Base-by-base conservation (phyloP, 2,797 vertebrate genomes). In the Argya squamiceps region DNA sequence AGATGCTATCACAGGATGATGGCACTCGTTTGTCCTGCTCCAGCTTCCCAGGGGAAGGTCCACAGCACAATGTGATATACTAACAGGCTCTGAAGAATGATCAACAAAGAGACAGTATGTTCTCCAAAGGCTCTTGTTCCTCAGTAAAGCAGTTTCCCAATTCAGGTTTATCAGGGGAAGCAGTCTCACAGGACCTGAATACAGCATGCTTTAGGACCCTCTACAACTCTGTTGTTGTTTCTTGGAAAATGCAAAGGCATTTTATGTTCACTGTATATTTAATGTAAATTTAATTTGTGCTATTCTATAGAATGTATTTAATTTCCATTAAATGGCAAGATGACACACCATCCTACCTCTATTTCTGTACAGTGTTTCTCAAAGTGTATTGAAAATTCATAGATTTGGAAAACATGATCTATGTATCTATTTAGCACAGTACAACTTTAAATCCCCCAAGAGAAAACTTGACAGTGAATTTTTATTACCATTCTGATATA, bases 381-480 rank as follows among this genome's bases (percentile, higher is more conserved):
- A 84, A 78, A 87, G 26, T 68, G 10, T 83, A 77, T 70, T 68
- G 71, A 92, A 91, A 87, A 96, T 62, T 62, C 65, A 85, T 26
- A 89, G 37, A 88, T 90, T 88, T 55, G 17, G 47, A 91, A 91
- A 90, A 39, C 34, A 47, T 62, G 74, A 89, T 83, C 34, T 55
- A 76, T 68, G 47, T 75, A 76, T 58, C 47, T 91, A 30, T 89
- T 94, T 91, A 85, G n/a, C 53, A 88, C 24, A 62, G 22, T 49
- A 75, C 19, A 60, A 67, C 56, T 82, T 85, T 55, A 94, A 89
- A 84, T n/a, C n/a, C 49, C 44, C 9, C 2, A 5, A 88, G 71
- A 79, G 53, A 93, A 93, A 94, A 71, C 34, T 71, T 85, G 46
- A 58, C 91, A 92, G 81, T 83, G 78, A 91, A 83, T 80, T 92